Percentiles rank a stretch among this genome's conserved stretches.
phyloP scores from a whole-genome alignment of 37 sponge, comb jelly and placozoan species.

The Dysidea cf. avara region DNA sequence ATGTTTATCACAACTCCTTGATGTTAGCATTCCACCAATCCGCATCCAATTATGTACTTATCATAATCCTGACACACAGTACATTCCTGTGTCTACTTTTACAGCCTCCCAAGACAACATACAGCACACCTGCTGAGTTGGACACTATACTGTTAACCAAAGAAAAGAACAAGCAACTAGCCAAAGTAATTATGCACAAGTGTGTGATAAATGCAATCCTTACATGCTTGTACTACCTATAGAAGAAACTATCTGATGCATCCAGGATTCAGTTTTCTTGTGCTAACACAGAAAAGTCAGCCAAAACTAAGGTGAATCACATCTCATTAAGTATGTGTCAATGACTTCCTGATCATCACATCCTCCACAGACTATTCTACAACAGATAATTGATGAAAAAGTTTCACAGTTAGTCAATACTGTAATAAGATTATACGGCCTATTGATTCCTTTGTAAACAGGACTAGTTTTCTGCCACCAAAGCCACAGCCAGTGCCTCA shows the following conservation, averaged over 20 bases:
- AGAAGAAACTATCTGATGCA: constrained; percentile 57
- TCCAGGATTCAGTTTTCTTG: constrained; percentile 54
- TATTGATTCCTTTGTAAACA: neutral
- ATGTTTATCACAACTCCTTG: too few relatives aligned
- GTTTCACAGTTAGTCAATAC: too few relatives aligned
- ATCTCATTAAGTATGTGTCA: too few relatives aligned
- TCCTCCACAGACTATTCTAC: too few relatives aligned
- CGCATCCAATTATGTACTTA: too few relatives aligned
- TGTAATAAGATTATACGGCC: too few relatives aligned
- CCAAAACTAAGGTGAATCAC: constrained; percentile 67
- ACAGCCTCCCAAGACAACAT: constrained; percentile 75
- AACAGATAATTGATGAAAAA: too few relatives aligned
- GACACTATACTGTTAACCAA: constrained; percentile 34
- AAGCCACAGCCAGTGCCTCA: constrained; percentile 35
- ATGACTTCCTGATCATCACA: too few relatives aligned
- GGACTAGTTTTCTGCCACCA: too few relatives aligned
- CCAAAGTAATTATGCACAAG: constrained; percentile 46
- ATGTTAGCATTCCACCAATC: too few relatives aligned
- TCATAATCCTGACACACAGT: neutral
- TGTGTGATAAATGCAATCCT: neutral
- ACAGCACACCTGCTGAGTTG: constrained; percentile 51
- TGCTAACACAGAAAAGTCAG: constrained; percentile 75
- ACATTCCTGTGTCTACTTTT: neutral
- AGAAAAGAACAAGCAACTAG: constrained; percentile 51
- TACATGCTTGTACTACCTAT: neutral